phyloP scores from a whole-genome alignment of 2,888 invertebrate genomes.

The Litoditis marina region DNA sequence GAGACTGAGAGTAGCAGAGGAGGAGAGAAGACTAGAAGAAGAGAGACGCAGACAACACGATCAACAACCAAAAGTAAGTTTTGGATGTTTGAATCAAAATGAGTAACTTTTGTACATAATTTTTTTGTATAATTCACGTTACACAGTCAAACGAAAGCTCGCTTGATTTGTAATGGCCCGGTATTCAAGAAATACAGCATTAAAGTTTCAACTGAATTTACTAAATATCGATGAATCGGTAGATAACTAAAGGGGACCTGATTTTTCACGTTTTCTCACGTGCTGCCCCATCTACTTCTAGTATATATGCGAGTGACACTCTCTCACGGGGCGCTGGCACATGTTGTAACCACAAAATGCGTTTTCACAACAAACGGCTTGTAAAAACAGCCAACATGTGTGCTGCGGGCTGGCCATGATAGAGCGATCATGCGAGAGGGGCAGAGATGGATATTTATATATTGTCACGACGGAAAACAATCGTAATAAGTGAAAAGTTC shows the following conservation, averaged over 20 bases:
- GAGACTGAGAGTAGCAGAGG: conserved; percentile 12
- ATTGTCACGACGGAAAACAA: too few relatives aligned
- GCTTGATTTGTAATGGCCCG: too few relatives aligned
- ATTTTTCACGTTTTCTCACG: neutral
- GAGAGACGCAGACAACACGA: conserved; percentile 12
- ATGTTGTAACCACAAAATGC: too few relatives aligned
- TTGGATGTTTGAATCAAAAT: neutral
- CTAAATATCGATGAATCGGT: neutral
- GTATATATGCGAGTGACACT: too few relatives aligned
- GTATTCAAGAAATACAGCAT: neutral
- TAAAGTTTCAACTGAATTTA: neutral
- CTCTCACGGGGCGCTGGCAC: too few relatives aligned
- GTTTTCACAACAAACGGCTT: too few relatives aligned
- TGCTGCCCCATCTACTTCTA: neutral
- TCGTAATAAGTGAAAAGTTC: too few relatives aligned
- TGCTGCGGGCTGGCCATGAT: too few relatives aligned
- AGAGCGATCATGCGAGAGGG: too few relatives aligned
- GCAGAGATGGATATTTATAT: too few relatives aligned
- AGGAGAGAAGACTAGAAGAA: conserved; percentile 17
- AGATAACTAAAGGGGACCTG: too few relatives aligned
- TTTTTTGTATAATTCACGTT: neutral
- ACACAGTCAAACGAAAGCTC: neutral
- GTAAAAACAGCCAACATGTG: too few relatives aligned
- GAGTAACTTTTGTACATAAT: neutral
- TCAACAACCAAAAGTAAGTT: conserved; percentile 4